Base-by-base conservation (phyloP, 2,113 vertebrate genomes). In the Microcebus ravelobensis region DNA sequence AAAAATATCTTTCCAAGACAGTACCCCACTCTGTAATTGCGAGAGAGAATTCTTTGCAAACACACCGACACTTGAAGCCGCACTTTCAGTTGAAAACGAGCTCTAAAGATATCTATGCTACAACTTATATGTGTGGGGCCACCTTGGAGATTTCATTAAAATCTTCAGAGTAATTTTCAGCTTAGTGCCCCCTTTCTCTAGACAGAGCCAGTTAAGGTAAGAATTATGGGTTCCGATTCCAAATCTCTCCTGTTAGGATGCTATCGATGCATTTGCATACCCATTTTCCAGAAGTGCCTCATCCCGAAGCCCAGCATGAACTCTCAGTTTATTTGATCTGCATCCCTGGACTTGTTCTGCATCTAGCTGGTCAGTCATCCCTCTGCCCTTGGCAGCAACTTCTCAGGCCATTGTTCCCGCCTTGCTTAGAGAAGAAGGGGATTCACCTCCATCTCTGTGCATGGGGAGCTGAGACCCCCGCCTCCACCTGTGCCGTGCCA, bases 131-230 rank as follows among this genome's bases (percentile, higher is more conserved):
- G 73, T 14, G 59, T 5, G 21, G 59, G 93, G n/a, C 68, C 50
- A 45, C 90, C 50, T 8, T 8, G 2, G 61, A 88, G 91, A 50
- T 21, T 84, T 67, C 94, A 88, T 77, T 45, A 90, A 71, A 55
- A 25, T 90, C 87, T 65, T 84, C 65, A 21, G 95, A 74, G 70
- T 73, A 36, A n/a, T 71, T 42, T 83, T 65, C 87, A 50, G 61
- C 65, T 45, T 42, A 27, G 65, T 10, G n/a, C 57, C 52, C 45
- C 57, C 34, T 34, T 48, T 74, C 63, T 85, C 89, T 83, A 25
- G 13, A 87, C 11, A 95, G 70, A 96, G 52, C 76, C 89, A 93
- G 94, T 83, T 97, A 96, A 88, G 74, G 87, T 34, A 74, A 94
- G 93, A 96, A 90, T 34, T 82, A 74, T 70, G 79, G 77, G 52